Evolutionary conservation across 2,888 invertebrate genomes (phyloP).

Genomic region (Pachydiplax longipennis): DNA sequence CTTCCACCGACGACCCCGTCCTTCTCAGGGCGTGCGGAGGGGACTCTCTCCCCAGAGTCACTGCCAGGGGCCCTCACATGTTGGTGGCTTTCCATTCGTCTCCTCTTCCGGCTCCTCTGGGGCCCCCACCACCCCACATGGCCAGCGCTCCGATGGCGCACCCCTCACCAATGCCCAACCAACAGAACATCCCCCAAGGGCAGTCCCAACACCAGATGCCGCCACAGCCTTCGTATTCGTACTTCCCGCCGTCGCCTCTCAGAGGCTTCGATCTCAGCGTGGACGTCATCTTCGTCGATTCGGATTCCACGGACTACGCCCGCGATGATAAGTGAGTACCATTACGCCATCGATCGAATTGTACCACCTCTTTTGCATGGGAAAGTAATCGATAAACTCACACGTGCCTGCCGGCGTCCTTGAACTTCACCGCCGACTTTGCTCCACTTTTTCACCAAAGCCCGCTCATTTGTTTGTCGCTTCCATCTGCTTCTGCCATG

Average conservation of each 20-base stretch:
- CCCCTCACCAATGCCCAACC: slow-evolving; percentile 15
- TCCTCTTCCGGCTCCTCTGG: slow-evolving; percentile 79
- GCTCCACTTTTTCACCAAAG: too few relatives aligned
- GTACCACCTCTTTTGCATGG: too few relatives aligned
- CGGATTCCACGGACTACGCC: slow-evolving; percentile 85
- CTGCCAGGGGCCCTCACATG: slow-evolving; percentile 81
- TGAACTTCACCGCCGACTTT: too few relatives aligned
- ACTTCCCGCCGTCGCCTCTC: slow-evolving; percentile 65
- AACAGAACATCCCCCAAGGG: slow-evolving; percentile 7
- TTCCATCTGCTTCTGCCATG: too few relatives aligned
- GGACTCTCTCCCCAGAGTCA: slow-evolving; percentile 82
- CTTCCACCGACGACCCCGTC: slow-evolving; percentile 81
- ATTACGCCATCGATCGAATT: background rate
- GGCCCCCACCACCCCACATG: slow-evolving; percentile 66
- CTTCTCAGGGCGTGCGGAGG: slow-evolving; percentile 89
- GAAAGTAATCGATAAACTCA: too few relatives aligned
- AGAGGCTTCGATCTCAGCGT: slow-evolving; percentile 85
- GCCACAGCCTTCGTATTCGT: slow-evolving; percentile 3
- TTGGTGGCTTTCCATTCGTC: slow-evolving; percentile 88
- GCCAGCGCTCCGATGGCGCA: slow-evolving; percentile 55
- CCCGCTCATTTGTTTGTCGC: too few relatives aligned
- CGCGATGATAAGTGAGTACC: slow-evolving; percentile 60
- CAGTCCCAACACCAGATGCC: background rate
- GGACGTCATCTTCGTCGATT: slow-evolving; percentile 88
- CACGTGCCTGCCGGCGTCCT: too few relatives aligned